phyloP scores from a whole-genome alignment of 2,888 invertebrate genomes.

The Polydrusus tereticollis region DNA sequence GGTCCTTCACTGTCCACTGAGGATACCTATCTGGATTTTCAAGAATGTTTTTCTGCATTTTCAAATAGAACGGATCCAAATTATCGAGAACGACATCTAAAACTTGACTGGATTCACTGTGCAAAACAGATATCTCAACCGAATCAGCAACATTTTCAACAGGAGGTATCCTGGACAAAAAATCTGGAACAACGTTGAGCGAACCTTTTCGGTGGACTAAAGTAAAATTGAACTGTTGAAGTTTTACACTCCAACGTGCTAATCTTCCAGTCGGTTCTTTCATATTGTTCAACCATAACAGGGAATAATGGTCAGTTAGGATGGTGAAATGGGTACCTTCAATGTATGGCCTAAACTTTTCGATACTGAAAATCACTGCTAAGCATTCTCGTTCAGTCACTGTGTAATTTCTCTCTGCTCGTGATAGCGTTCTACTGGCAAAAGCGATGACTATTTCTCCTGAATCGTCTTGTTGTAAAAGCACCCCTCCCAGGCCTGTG shows the following conservation, averaged over 20 bases:
- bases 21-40: slow-evolving; percentile 4
- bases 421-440: slow-evolving; percentile 48
- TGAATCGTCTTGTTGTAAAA: slow-evolving; percentile 22
- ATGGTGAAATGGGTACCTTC: too few species aligned
- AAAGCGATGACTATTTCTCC: slow-evolving; percentile 29
- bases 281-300: slow-evolving; percentile 48
- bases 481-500: slow-evolving; percentile 18
- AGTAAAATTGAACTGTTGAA: slow-evolving; percentile 49
- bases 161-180: neutral
- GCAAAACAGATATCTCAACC: neutral
- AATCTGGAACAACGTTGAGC: slow-evolving; percentile 44
- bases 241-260: slow-evolving; percentile 50
- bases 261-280: slow-evolving; percentile 47
- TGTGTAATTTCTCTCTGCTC: slow-evolving; percentile 45
- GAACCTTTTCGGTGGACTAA: slow-evolving; percentile 49
- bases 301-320: neutral
- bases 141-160: neutral
- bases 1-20: slow-evolving; percentile 5
- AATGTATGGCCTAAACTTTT: slow-evolving; percentile 39
- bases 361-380: slow-evolving; percentile 52
- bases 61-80: neutral
- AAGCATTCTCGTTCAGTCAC: too few species aligned
- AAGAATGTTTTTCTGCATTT: too few species aligned
- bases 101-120: neutral
- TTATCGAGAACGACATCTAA: slow-evolving; percentile 6